These are phyloP conservation scores for Ivindomyrus marchei DNA, from an alignment of 2,113 vertebrate genomes.

Conservation along the genomic window DNA sequence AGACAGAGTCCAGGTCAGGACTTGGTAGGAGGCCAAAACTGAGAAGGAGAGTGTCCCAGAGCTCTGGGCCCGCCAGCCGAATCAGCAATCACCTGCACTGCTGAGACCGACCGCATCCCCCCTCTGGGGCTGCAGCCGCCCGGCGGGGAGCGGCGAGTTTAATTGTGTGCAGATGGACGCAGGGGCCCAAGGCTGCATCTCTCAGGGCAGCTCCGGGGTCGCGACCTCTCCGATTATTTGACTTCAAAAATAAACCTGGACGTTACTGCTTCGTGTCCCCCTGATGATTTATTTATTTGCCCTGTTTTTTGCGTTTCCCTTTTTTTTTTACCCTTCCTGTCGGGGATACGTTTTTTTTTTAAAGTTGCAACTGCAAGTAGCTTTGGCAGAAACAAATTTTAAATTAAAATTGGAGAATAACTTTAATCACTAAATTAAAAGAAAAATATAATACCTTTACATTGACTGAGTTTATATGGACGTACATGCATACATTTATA, in stretches of 20 bases:
- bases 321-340: conserved; percentile 47
- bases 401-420: neutral
- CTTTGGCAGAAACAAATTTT: neutral
- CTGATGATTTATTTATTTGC: conserved; percentile 69
- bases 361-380: neutral
- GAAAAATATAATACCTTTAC: neutral
- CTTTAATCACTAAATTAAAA: neutral
- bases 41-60: neutral
- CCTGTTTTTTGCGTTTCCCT: conserved; percentile 52
- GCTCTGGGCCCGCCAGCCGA: neutral
- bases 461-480: neutral
- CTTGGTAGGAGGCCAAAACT: neutral
- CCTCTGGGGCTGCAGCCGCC: conserved; percentile 40
- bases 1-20: neutral
- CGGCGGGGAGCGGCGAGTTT: conserved; percentile 47
- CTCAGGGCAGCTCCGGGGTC: conserved; percentile 79
- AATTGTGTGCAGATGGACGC: conserved; percentile 87
- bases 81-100: conserved; percentile 68
- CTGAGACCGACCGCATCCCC: conserved; percentile 45
- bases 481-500: neutral
- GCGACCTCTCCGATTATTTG: conserved; percentile 81
- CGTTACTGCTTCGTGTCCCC: conserved; percentile 80
- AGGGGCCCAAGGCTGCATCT: conserved; percentile 66
- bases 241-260: conserved; percentile 74
- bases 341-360: conserved; percentile 73